Evolutionary conservation across 2,113 vertebrate species (phyloP).

Genomic region (Sinocyclocheilus anshuiensis): DNA sequence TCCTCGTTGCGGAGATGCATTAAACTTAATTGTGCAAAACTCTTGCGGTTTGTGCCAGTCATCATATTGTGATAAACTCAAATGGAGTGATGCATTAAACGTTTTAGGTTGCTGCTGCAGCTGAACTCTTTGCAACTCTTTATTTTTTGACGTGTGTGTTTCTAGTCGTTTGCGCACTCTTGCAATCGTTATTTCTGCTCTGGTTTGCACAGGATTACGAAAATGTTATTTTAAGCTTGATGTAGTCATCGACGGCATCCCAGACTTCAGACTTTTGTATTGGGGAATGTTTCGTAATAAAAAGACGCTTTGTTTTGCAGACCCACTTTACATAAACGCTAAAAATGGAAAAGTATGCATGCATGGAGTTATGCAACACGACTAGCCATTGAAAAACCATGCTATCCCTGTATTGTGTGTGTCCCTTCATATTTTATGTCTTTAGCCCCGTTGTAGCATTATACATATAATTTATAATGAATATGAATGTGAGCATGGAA

Average conservation of each 20-base stretch:
- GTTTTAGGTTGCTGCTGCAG: neutral
- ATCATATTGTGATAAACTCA: neutral
- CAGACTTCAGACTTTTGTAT: neutral
- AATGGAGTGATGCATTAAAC: neutral
- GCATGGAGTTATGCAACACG: slow-evolving; percentile 16
- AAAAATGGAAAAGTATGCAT: neutral
- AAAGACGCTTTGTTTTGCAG: neutral
- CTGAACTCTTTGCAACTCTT: neutral
- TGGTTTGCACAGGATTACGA: slow-evolving; percentile 1
- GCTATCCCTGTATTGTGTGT: neutral
- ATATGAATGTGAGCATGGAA: neutral
- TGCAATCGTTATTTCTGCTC: neutral
- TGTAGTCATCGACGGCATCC: neutral
- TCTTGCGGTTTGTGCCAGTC: slow-evolving; percentile 29
- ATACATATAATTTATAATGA: neutral
- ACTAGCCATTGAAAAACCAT: neutral
- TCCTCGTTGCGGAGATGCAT: neutral
- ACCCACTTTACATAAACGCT: neutral
- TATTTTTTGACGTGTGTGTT: neutral
- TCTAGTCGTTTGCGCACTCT: neutral
- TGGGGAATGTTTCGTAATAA: slow-evolving; percentile 12
- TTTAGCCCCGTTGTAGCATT: no score
- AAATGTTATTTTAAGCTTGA: slow-evolving; percentile 17
- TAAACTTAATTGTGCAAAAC: neutral
- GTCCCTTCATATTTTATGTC: neutral